Base-by-base conservation (phyloP, 2,797 vertebrate species). In the Mormyrops attenuatus region DNA sequence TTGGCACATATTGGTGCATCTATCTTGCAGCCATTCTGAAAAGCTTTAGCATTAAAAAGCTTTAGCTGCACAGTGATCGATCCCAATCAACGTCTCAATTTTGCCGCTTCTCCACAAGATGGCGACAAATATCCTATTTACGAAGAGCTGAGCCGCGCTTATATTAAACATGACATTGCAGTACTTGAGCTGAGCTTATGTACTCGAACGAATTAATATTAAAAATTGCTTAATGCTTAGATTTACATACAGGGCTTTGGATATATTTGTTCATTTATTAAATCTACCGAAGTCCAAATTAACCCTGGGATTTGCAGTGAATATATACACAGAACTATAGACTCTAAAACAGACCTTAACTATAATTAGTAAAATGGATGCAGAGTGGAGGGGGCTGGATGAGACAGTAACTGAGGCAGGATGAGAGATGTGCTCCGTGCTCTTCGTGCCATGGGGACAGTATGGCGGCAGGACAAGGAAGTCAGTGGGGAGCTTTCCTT, bases 81-180 rank as follows among this genome's bases (percentile, higher is more conserved):
- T 3, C 3, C n/a, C n/a, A 7, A 2, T 66, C 63, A 30, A 30
- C 50, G 5, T 47, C 47, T 50, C 47, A 47, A 66, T 50, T 85
- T 38, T 60, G 41, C n/a, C 44, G 52, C 17, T 41, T 22, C 1
- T 85, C 89, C 94, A 92, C 91, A 89, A 88, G 94, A 92, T 90
- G 92, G 93, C 73, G 90, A 90, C 85, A 90, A 57, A 91, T 3
- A 11, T 88, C 20, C 38, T n/a, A 6, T 89, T 22, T 47, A 20
- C 55, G 26, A 17, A 50, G 22, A 9, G 47, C 44, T 7, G 8
- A n/a, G 41, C 44, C 17, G 44, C n/a, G 7, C 80, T 47, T 50
- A 11, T 22, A 44, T 80, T 80, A 80, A 38, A 44, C 73, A 80
- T 80, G 73, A 80, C 73, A 44, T 41, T 44, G 73, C n/a, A 85